phyloP scores from a whole-genome alignment of 1,140 invertebrate genomes.

The Drosophila eugracilis region DNA sequence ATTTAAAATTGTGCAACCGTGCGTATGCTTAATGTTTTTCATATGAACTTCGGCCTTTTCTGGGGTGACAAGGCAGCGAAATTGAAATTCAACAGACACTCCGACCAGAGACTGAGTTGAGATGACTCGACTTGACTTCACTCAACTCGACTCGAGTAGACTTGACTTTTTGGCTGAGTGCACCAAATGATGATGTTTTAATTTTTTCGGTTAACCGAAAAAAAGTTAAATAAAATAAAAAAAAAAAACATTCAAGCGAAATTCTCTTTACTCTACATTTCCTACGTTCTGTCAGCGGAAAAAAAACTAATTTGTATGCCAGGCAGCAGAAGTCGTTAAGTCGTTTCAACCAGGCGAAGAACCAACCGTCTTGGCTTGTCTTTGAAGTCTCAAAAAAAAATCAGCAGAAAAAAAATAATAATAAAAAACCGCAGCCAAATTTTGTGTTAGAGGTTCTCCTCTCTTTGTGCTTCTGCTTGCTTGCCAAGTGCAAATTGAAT shows the following conservation, averaged over 20 bases:
- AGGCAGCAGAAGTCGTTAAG: constrained; percentile 65
- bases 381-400: constrained; percentile 57
- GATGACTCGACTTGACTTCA: constrained; percentile 27
- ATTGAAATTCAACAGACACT: constrained; percentile 78
- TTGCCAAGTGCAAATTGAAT: constrained; percentile 62
- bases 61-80: constrained; percentile 64
- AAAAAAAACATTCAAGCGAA: constrained; percentile 60
- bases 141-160: constrained; percentile 53
- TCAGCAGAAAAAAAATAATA: constrained; percentile 12
- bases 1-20: constrained; percentile 83
- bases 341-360: constrained; percentile 64
- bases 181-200: constrained; percentile 82
- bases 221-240: constrained; percentile 45
- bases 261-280: constrained; percentile 54
- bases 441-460: constrained; percentile 15
- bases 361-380: constrained; percentile 42
- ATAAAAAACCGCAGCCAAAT: constrained; percentile 40
- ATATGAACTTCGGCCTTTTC: constrained; percentile 72
- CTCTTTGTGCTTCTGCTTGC: constrained; percentile 15
- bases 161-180: constrained; percentile 73
- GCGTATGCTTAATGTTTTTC: constrained; percentile 82
- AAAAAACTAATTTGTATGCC: constrained; percentile 78
- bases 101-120: constrained; percentile 38
- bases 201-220: constrained; percentile 80
- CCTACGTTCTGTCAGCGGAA: constrained; percentile 24